Evolutionary conservation across 2,888 invertebrate species (phyloP), one percentile per base, ranked within the genome.

Genomic region (Coelopa pilipes): DNA sequence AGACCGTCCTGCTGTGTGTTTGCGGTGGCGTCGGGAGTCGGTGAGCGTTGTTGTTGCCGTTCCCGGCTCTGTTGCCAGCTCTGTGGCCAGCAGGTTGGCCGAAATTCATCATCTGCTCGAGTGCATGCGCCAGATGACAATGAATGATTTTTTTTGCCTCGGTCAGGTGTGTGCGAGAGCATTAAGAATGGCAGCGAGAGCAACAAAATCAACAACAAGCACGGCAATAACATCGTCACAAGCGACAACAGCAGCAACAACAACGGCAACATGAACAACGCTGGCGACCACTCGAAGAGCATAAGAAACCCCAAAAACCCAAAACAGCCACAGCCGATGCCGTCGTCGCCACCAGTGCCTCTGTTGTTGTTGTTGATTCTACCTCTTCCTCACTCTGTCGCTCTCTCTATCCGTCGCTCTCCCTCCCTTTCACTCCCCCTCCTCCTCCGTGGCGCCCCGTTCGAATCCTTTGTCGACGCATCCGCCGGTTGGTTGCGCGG

Each of bases 41-140:
- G 50, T 76, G 69, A 70, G 65, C 70, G 67, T 62, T 73, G 74
- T 65, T 59, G 65, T 62, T 69, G 73, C 50, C 70, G 72, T 72
- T 47, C 24, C 59, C 49, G 13, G n/a, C 7, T 2, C 34, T 34
- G 34, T 34, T 34, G 34, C 34, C 34, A 34, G 34, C 7, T 34
- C 34, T 2, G 34, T 34, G 53, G 53, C 53, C 10, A 13, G 70
- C 53, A 50, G 70, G 55, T 53, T 65, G 47, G 46, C 19, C 55
- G 55, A 65, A 71, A 71, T 71, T 71, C 65, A 71, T 65, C 71
- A 71, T 71, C 71, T 71, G 65, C 71, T 71, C 65, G 71, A 71
- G 55, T 55, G 71, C 71, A 71, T 71, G 55, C 65, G 71, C 65
- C 71, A 71, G 71, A 65, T 71, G 71, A 71, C 59, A 53, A 46